Base-by-base conservation (phyloP, 2,797 vertebrate species). In the Leptoclinus maculatus region DNA sequence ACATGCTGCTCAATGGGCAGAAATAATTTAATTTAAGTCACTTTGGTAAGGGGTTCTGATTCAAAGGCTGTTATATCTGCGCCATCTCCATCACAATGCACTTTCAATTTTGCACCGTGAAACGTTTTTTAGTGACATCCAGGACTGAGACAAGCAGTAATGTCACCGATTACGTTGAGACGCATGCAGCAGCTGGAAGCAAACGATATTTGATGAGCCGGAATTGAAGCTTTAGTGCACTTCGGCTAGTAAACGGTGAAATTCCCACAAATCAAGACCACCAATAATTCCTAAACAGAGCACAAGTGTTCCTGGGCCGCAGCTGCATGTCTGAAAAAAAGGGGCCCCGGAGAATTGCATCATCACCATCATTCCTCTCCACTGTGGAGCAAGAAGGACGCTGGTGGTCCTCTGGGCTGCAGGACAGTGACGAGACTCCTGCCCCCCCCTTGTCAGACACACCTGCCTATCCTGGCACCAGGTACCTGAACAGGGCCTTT, bases 281-380 rank as follows among this genome's bases (percentile, higher is more conserved):
- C 66, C 76, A 76, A 11, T 13, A 59, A 72, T 68, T 73, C 76
- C 71, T 57, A 66, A 80, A 80, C 74, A 64, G 68, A 79, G 76
- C 19, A 36, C 60, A 59, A 74, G 80, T 73, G 74, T 82, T 87
- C 56, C 76, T 64, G 57, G 39, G 47, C 73, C 85, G 83, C 83
- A 88, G 93, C 91, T 93, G 92, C 75, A 83, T 67, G 78, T 89
- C 83, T 84, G 19, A 21, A 25, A 60, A 78, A 36, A 78, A 36
- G 47, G 64, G 79, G 69, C 87, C 88, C 85, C 66, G 71, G 84
- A 91, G 90, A 84, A 88, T 90, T 92, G 90, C 91, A 91, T 91
- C 91, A 91, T 91, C 88, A 91, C 91, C 78, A 16, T 82, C 87
- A 90, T 91, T 93, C 88, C 85, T 90, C 86, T 83, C 75, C 54